Conservation (phyloP, 2,113 vertebrate genomes). For the Perccottus glenii region DNA sequence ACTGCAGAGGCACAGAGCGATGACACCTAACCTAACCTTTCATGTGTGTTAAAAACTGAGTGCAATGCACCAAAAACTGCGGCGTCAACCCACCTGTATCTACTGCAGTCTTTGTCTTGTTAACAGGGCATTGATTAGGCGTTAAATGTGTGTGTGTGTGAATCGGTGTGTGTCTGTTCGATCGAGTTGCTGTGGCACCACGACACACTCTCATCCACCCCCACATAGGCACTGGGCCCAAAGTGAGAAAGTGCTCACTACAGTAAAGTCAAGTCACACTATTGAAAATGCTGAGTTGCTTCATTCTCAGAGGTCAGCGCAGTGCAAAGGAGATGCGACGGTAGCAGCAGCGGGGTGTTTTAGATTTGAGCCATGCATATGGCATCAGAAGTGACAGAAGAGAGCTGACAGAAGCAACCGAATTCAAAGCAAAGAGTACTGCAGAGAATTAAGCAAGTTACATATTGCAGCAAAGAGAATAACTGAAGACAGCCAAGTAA, state of each 20-base stretch:
- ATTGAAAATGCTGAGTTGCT: slow-evolving; percentile 70
- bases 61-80: slow-evolving; percentile 48
- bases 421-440: not conserved
- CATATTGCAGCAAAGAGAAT: not conserved
- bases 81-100: slow-evolving; percentile 57
- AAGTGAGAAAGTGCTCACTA: slow-evolving; percentile 65
- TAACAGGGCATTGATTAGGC: slow-evolving; percentile 66
- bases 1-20: not conserved
- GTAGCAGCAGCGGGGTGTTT: slow-evolving; percentile 20
- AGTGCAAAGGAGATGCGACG: slow-evolving; percentile 40
- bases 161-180: slow-evolving; percentile 38
- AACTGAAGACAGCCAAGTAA: not conserved
- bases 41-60: slow-evolving; percentile 23
- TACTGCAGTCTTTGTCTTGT: slow-evolving; percentile 68
- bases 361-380: slow-evolving; percentile 43
- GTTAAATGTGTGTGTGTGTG: slow-evolving; percentile 33
- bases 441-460: slow-evolving; percentile 2
- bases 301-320: slow-evolving; percentile 62
- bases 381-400: slow-evolving; percentile 24
- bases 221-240: slow-evolving; percentile 28
- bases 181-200: slow-evolving; percentile 56
- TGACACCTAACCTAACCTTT: slow-evolving; percentile 55
- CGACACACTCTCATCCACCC: slow-evolving; percentile 7
- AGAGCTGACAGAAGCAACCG: slow-evolving; percentile 9
- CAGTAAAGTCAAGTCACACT: slow-evolving; percentile 69